Evolutionary conservation across 2,797 vertebrate genomes (phyloP), one percentile per base, ranked within the genome.

Genomic region (Takifugu ocellatus): DNA sequence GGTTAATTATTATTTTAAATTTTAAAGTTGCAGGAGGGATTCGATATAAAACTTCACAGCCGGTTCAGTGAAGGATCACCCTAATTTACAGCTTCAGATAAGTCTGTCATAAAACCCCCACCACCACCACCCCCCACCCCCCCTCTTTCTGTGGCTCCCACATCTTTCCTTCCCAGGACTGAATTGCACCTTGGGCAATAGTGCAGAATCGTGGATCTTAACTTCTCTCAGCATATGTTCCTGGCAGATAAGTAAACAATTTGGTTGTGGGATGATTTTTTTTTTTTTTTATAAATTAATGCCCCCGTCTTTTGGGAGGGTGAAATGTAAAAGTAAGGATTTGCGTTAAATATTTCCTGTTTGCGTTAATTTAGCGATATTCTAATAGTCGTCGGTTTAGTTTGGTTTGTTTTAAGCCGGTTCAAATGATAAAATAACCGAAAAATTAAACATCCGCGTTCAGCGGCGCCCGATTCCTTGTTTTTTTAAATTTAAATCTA

Each of bases 161-260:
- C 36, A 4, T 39, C 10, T 46, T 55, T 81, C 72, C 88, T 84
- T 80, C 78, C 80, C 88, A 86, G 90, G 90, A 93, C 93, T 91
- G 93, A 90, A 91, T 93, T 93, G 93, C 95, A 95, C 95, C 95
- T 96, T 96, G 95, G 94, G 95, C 95, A 94, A 92, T 89, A 89
- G 93, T 93, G 94, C 94, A 94, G 94, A 94, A 95, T 94, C 91
- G 90, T 75, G 94, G 93, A 94, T 95, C 94, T 94, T 90, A 94
- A 95, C 94, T 95, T 94, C 93, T 93, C 90, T 83, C 89, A 89
- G 94, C 95, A 96, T 94, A 94, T 99, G 96, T 96, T 98, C 94
- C 92, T 92, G 93, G 91, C 92, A 97, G 96, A 98, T 98, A 98
- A 98, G 95, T 98, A 95, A 97, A 96, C 94, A 96, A 96, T 98